These are phyloP conservation scores for Clupea harengus DNA, from an alignment of 2,113 vertebrate species.

Conservation along the genomic window DNA sequence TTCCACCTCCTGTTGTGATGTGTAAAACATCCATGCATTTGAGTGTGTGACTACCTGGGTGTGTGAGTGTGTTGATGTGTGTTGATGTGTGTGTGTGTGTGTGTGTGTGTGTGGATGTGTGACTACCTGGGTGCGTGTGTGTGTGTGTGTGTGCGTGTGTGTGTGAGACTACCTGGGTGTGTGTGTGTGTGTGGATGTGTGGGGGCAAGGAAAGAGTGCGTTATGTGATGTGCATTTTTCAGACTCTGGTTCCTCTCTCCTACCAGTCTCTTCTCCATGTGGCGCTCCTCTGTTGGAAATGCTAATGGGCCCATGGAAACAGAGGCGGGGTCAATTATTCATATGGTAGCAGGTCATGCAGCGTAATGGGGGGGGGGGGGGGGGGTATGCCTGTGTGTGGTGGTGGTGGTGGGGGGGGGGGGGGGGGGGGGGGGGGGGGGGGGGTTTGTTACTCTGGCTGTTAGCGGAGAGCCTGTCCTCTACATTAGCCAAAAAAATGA, in stretches of 20 bases:
- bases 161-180: neutral
- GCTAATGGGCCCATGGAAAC: neutral
- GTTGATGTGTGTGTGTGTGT: neutral
- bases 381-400: slow-evolving; percentile 54
- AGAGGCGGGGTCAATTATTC: neutral
- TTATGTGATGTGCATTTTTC: neutral
- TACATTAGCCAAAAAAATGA: neutral
- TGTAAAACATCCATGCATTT: neutral
- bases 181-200: neutral
- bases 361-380: slow-evolving; percentile 49
- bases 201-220: too few relatives aligned
- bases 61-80: neutral
- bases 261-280: neutral
- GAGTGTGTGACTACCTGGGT: neutral
- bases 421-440: too few relatives aligned
- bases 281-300: neutral
- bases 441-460: neutral
- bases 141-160: neutral
- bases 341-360: neutral
- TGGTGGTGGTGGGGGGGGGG: slow-evolving; percentile 22
- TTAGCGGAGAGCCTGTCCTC: neutral
- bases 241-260: neutral
- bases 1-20: neutral
- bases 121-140: too few relatives aligned
- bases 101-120: neutral